phyloP scores from a whole-genome alignment of 2,797 vertebrate species.

The Psittacula derbiana region DNA sequence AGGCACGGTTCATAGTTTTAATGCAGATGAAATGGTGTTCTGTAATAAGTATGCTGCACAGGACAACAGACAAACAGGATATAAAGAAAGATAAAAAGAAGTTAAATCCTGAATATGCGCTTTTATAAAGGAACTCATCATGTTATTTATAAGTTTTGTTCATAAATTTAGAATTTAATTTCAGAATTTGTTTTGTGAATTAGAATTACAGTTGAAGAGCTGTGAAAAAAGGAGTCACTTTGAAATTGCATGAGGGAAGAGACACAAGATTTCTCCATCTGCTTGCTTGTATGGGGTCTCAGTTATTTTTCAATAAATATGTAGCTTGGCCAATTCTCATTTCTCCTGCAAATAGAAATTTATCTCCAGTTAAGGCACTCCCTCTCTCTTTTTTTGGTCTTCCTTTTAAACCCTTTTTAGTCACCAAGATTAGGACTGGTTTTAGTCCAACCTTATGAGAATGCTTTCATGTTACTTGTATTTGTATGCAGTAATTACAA shows the following conservation, averaged over 20 bases:
- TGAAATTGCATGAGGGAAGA: neutral
- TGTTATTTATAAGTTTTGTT: neutral
- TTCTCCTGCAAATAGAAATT: neutral
- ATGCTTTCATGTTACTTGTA: slow-evolving; percentile 15
- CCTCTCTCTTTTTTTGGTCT: neutral
- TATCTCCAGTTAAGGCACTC: neutral
- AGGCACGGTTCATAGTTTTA: neutral
- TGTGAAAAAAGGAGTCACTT: neutral
- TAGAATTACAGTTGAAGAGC: neutral
- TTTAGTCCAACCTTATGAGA: slow-evolving; percentile 11
- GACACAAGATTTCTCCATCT: neutral
- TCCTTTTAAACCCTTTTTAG: neutral
- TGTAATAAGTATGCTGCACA: neutral
- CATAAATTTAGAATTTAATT: neutral
- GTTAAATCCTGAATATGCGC: neutral
- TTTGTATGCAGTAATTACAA: slow-evolving; percentile 22
- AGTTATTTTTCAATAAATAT: neutral
- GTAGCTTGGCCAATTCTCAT: neutral
- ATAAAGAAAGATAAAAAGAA: neutral
- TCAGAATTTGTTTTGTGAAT: neutral
- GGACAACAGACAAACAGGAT: neutral
- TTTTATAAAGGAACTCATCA: neutral
- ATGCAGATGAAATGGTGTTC: neutral
- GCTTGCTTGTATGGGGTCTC: neutral
- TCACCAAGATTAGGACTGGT: neutral